Evolutionary conservation across 2,113 vertebrate species (phyloP), one percentile per base, ranked within the genome.

Genomic region (Donacobius atricapilla): DNA sequence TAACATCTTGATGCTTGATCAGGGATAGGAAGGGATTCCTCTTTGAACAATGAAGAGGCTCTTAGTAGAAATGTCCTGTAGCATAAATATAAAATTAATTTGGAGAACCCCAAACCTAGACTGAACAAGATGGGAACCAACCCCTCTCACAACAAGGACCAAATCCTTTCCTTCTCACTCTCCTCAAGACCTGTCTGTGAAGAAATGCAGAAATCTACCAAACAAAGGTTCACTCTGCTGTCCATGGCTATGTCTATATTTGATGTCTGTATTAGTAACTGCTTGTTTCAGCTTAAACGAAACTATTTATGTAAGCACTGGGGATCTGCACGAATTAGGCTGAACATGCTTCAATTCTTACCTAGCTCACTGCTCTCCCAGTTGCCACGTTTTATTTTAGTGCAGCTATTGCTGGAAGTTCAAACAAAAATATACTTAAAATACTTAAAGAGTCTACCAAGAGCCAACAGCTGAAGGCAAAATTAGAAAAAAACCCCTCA

Each of bases 341-440:
- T 83, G 63, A 86, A 42, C 31, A 61, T 1, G 7, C 63, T 80
- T 50, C 57, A 76, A 60, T 87, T 83, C 82, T 50, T 90, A 93
- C 87, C 93, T 71, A 89, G 77, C 57, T 51, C 15, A 13, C 78
- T 77, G 21, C 21, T 69, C 87, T 76, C 70, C 82, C 90, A 88
- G 92, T 60, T 89, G 72, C 76, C 90, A 81, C 27, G 64, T 90
- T 83, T 93, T 93, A 94, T 96, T 96, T 97, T 90, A 83, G 80
- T 15, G 39, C 15, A 72, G 85, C 89, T 96, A 93, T 70, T 93
- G 58, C 83, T 90, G 76, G 88, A 90, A 89, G 64, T 86, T 94
- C 76, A 83, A 94, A 83, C 50, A 73, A 90, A 94, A 93, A 95
- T 94, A 96, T 4, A 94, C 83, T 92, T 39, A 40, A 90, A 93